Percentiles rank a stretch among this genome's conserved stretches.
These are phyloP conservation scores for Cheirogaleus major DNA, from an alignment of 2,797 vertebrate genomes.

Conservation along the genomic window DNA sequence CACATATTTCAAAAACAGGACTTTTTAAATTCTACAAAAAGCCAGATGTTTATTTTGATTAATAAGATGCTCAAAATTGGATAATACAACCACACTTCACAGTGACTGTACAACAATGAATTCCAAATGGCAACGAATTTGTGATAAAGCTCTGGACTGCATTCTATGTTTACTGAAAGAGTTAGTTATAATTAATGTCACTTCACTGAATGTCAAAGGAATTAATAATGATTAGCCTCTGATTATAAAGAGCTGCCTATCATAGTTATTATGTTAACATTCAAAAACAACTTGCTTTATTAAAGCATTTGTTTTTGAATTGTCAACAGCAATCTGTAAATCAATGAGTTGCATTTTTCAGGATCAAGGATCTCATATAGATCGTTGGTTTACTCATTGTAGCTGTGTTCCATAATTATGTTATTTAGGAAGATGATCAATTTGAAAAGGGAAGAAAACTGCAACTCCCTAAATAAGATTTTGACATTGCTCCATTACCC, in stretches of 20 bases:
- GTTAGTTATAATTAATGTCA: conserved; percentile 76
- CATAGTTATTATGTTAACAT: conserved; percentile 78
- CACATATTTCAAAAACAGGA: neutral
- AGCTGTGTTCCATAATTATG: conserved; percentile 63
- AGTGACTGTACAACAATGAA: conserved; percentile 16
- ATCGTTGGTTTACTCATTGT: conserved; percentile 16
- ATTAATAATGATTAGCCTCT: conserved; percentile 80
- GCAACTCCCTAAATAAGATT: conserved; percentile 39
- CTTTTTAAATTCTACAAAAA: neutral
- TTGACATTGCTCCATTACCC: conserved; percentile 24
- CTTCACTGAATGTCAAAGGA: conserved; percentile 72
- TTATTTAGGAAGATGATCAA: conserved; percentile 62
- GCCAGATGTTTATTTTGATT: neutral
- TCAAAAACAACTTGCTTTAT: conserved; percentile 78
- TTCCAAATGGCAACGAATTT: conserved; percentile 32
- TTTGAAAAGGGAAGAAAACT: conserved; percentile 54
- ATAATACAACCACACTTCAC: neutral
- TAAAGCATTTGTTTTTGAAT: conserved; percentile 75
- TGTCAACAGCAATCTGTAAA: conserved; percentile 75
- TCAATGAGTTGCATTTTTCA: conserved; percentile 77
- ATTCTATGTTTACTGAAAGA: conserved; percentile 47
- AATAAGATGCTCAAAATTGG: neutral
- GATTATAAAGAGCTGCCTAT: conserved; percentile 80
- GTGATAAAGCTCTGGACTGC: conserved; percentile 34
- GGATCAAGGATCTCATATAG: conserved; percentile 53